These are phyloP conservation scores for Phymatocera aterrima DNA, from an alignment of 2,888 invertebrate species.

Conservation along the genomic window DNA sequence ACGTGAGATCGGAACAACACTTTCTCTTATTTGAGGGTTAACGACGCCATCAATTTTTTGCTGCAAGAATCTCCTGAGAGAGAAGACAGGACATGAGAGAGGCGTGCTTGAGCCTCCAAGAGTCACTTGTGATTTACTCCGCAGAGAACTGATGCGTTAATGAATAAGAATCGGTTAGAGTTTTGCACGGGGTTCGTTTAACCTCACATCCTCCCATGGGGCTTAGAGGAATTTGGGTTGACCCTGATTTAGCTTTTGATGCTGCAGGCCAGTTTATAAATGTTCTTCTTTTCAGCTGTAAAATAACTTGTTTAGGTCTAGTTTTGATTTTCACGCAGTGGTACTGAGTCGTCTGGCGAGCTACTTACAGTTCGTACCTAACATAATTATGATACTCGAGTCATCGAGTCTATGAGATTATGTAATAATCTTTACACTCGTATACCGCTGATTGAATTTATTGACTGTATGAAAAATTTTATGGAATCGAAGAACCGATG, in stretches of 20 bases:
- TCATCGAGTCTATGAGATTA: not conserved
- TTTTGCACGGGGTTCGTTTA: not conserved
- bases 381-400: not conserved
- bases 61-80: not conserved
- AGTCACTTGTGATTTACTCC: not conserved
- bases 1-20: not conserved
- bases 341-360: not conserved
- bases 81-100: not conserved
- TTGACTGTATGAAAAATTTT: not conserved
- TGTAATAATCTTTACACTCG: not conserved
- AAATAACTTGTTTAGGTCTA: conserved; percentile 16
- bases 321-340: not conserved
- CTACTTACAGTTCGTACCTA: not conserved
- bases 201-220: not conserved
- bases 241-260: not conserved
- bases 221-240: not conserved
- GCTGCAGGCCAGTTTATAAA: not conserved
- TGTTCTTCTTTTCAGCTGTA: not conserved
- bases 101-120: not conserved
- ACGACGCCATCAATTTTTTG: conserved; percentile 2
- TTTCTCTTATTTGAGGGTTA: not conserved
- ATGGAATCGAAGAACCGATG: not conserved
- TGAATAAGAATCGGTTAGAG: conserved; percentile 27
- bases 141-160: not conserved
- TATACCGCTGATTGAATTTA: not conserved